Base-by-base conservation (phyloP, 2,797 vertebrate species). In the Bucorvus abyssinicus region DNA sequence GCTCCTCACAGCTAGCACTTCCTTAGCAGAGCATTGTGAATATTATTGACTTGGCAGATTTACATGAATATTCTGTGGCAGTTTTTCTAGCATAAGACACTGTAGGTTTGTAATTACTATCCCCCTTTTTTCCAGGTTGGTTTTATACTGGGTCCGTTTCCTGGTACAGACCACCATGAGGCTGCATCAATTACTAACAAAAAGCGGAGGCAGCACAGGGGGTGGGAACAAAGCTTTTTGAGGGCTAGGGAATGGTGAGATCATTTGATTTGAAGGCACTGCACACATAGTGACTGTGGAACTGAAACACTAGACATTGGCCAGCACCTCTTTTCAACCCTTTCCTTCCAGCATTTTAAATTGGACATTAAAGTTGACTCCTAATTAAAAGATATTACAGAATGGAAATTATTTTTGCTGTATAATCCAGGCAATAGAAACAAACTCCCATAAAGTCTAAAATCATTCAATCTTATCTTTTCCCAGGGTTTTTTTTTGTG, bases 31-130 rank as follows among this genome's bases (percentile, higher is more conserved):
- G 92, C 77, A 88, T 92, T 50, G 23, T 50, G 38, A 59, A 60
- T 89, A 59, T 91, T 86, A 79, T 20, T 81, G 82, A 91, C 21
- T 90, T 93, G 82, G 65, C 68, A 92, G 74, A 82, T 84, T 57
- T 92, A 84, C 63, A 89, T 71, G 67, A 88, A 89, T 68, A 77
- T 86, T 70, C 61, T 88, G 38, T 84, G 78, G 26, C 56, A 71
- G 44, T 89, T 91, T 90, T 76, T 96, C 55, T 65, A 40, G 20
- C 76, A 36, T 69, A 38, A 76, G 68, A 49, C 44, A 21, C 24
- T 55, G 42, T 65, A 4, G 2, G 16, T 94, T 84, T 93, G 69
- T 89, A 87, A 90, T 64, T 80, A 68, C 23, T 68, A 23, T 64
- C 7, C 5, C 10, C n/a, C 15, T 32, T 90, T 85, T 84, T 53